Evolutionary conservation across 64 coral and sea anemone species (phyloP), one percentile per base, ranked within the genome.

Genomic region (Astreopora myriophthalma): DNA sequence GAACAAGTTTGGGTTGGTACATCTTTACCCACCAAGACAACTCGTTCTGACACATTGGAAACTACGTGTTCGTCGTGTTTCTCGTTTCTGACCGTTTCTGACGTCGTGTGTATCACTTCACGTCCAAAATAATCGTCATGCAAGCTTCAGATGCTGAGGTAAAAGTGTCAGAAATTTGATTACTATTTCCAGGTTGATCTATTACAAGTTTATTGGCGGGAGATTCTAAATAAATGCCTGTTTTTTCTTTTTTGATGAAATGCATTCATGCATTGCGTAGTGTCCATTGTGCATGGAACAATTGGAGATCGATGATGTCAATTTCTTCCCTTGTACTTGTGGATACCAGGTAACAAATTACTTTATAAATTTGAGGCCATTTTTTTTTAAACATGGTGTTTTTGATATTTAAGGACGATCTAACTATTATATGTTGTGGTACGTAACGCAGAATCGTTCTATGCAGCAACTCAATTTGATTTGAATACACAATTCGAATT

Each of bases 231-330:
- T 34, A 88, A 37, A 69, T 80, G 34, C 81, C 46, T 65, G 31
- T 20, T 94, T 71, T 69, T 51, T 80, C 25, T 48, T 86, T 8
- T 60, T 65, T 74, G 26, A 37, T 75, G 39, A 11, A 74, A 74
- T 76, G 0, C 20, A 3, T 55, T 55, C n/a, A n/a, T n/a, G n/a
- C n/a, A 14, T 44, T 26, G 70, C 48, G n/a, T 74, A 99, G 97
- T 99, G 97, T 33, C 97, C 97, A 39, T 88, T 99, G 19, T 99
- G 97, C 63, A 96, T 99, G 97, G 97, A 99, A 71, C 97, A 94
- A 61, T 91, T 99, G 75, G 97, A 99, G 76, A 99, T 99, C 34
- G 97, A 99, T 32, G 97, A 99, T 91, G 97, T 99, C 9, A 99
- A 99, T 84, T 99, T 99, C 51, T 99, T 91, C 27, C 97, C 97